Evolutionary conservation across 2,888 invertebrate species (phyloP).

Genomic region (Pediacus dermestoides): DNA sequence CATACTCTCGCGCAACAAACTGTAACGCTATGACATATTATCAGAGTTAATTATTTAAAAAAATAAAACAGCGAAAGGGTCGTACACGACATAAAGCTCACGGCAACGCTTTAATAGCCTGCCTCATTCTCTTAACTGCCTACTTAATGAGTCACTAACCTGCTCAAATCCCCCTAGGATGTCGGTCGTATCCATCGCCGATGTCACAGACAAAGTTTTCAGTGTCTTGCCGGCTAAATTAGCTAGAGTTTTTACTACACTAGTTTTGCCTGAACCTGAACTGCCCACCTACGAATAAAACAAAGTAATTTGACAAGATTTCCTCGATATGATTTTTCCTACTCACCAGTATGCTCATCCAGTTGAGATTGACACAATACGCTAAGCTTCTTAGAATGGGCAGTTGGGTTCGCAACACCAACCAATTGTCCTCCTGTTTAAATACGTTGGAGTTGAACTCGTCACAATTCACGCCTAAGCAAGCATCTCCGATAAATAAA

Average conservation of each 20-base stretch:
- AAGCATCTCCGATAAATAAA: slow-evolving; percentile 66
- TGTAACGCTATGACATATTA: too few species aligned
- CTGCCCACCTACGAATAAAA: slow-evolving; percentile 60
- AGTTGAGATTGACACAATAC: slow-evolving; percentile 85
- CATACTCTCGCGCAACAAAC: too few species aligned
- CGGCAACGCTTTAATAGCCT: too few species aligned
- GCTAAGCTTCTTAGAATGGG: slow-evolving; percentile 72
- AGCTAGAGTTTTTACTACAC: slow-evolving; percentile 71
- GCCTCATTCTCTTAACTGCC: too few species aligned
- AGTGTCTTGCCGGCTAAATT: slow-evolving; percentile 71
- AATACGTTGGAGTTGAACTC: slow-evolving; percentile 37
- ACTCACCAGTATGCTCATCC: slow-evolving; percentile 84
- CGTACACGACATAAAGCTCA: too few species aligned
- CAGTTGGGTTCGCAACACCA: slow-evolving; percentile 59
- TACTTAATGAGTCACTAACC: slow-evolving; percentile 56
- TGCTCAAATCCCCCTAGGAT: slow-evolving; percentile 98
- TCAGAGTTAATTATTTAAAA: too few species aligned
- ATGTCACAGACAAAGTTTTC: slow-evolving; percentile 76
- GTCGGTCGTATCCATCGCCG: slow-evolving; percentile 92
- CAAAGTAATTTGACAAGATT: slow-evolving; percentile 5
- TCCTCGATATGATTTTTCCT: background rate
- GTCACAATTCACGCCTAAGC: slow-evolving; percentile 38
- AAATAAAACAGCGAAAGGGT: too few species aligned
- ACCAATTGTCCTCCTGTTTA: slow-evolving; percentile 41
- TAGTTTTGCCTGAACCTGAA: slow-evolving; percentile 76